phyloP scores from a whole-genome alignment of 2,888 invertebrate genomes.

The Drosophila monieri region DNA sequence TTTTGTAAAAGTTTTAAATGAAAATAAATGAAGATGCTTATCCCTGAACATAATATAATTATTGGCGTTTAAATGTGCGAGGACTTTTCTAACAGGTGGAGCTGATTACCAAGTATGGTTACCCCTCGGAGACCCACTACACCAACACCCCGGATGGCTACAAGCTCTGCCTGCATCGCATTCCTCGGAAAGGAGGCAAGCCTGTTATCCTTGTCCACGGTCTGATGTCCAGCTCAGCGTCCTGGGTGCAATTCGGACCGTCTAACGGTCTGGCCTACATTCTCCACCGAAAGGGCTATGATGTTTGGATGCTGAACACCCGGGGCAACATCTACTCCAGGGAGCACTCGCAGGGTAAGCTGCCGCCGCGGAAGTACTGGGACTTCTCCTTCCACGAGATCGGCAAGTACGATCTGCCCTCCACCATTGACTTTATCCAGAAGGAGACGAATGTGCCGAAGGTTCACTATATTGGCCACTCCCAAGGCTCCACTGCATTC shows the following conservation, averaged over 20 bases:
- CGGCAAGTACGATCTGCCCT: constrained; percentile 50
- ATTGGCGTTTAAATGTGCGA: neutral
- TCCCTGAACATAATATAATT: neutral
- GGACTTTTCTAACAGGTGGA: constrained; percentile 9
- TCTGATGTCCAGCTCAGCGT: constrained; percentile 57
- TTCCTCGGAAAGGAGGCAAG: constrained; percentile 38
- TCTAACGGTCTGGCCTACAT: constrained; percentile 49
- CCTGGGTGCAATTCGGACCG: constrained; percentile 57
- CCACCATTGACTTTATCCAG: constrained; percentile 39
- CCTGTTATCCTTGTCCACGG: constrained; percentile 51
- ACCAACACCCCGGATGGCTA: constrained; percentile 44
- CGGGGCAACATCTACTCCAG: constrained; percentile 56
- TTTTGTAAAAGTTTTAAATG: neutral
- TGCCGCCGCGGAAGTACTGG: constrained; percentile 34
- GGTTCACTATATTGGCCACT: constrained; percentile 59
- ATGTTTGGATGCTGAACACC: constrained; percentile 61
- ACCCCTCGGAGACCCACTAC: constrained; percentile 42
- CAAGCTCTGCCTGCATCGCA: constrained; percentile 48
- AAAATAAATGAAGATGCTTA: constrained; percentile 1
- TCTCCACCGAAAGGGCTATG: constrained; percentile 47
- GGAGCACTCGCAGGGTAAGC: neutral
- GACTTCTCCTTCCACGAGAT: constrained; percentile 63
- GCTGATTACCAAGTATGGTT: constrained; percentile 44
- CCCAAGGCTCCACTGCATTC: constrained; percentile 57
- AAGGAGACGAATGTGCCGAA: neutral